Evolutionary conservation across 2,888 invertebrate species (phyloP).

Genomic region (Lithosia quadra): DNA sequence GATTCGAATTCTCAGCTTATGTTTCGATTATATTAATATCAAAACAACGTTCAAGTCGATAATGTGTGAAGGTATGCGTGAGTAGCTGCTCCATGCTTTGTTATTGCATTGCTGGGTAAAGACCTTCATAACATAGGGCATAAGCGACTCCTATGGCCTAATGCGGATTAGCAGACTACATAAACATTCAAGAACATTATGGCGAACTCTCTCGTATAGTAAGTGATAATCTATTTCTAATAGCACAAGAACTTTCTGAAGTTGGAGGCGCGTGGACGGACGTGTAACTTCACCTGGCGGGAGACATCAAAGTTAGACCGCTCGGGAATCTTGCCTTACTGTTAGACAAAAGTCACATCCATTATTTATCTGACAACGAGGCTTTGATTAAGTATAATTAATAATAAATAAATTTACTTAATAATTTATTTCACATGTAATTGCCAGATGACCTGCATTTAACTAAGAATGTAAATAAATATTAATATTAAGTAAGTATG

Average conservation of each 20-base stretch:
- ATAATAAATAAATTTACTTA: not conserved
- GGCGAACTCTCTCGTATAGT: not conserved
- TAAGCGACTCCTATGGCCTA: not conserved
- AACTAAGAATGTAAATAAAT: not conserved
- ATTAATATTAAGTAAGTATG: not conserved
- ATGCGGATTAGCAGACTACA: not conserved
- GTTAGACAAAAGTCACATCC: not conserved
- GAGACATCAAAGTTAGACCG: not conserved
- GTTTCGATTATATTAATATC: not conserved
- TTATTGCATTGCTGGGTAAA: not conserved
- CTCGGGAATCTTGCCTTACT: not conserved
- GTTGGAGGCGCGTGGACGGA: not conserved
- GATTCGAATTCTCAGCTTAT: not conserved
- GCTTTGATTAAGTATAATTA: no score
- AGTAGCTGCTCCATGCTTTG: no score
- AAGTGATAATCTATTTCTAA: conserved; percentile 1
- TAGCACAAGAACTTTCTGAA: conserved; percentile 3
- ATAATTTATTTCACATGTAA: no score
- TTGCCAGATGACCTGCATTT: not conserved
- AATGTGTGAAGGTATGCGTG: not conserved
- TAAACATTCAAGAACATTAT: not conserved
- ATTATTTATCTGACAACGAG: not conserved
- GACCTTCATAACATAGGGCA: not conserved
- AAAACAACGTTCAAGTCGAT: not conserved
- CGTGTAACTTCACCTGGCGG: not conserved